phyloP scores from a whole-genome alignment of 2,797 vertebrate genomes.

The Margarornis squamiger region DNA sequence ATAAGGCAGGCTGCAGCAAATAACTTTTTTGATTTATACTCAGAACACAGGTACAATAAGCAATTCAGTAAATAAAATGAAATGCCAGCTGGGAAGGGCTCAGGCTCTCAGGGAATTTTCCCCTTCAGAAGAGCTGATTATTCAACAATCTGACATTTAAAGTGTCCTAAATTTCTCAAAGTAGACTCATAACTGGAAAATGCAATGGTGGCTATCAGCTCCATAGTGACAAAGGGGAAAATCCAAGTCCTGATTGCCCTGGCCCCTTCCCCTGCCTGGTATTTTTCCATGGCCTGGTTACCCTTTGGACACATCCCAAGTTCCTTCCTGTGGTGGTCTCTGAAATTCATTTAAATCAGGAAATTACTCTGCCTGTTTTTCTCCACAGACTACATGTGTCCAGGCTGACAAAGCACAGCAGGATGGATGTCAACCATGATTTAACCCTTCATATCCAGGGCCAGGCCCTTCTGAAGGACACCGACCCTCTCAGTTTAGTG shows the following conservation, averaged over 20 bases:
- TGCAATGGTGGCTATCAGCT: background rate
- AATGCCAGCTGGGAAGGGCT: background rate
- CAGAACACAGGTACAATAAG: background rate
- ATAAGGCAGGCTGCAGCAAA: background rate
- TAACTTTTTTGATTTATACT: background rate
- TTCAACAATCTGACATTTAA: background rate
- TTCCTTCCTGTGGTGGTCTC: constrained; percentile 71
- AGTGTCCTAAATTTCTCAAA: background rate
- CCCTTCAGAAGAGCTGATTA: background rate
- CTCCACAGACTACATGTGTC: constrained; percentile 34
- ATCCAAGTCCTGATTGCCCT: background rate
- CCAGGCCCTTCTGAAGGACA: background rate
- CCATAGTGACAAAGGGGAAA: background rate
- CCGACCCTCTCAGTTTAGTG: background rate
- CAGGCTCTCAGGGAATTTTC: background rate
- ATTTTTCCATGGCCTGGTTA: constrained; percentile 64
- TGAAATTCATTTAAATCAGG: constrained; percentile 66
- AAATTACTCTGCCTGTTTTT: constrained; percentile 69
- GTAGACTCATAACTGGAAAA: background rate
- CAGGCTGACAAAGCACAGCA: constrained; percentile 50
- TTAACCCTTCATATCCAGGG: constrained; percentile 32
- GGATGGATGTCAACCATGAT: constrained; percentile 9
- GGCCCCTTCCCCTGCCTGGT: constrained; percentile 52
- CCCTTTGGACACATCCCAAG: constrained; percentile 57
- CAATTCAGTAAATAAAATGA: background rate